A percentile compares a stretch with the other conserved stretches of the same genome.
These are phyloP conservation scores for Oxyura jamaicensis DNA, from an alignment of 2,113 vertebrate species.

Conservation along the genomic window DNA sequence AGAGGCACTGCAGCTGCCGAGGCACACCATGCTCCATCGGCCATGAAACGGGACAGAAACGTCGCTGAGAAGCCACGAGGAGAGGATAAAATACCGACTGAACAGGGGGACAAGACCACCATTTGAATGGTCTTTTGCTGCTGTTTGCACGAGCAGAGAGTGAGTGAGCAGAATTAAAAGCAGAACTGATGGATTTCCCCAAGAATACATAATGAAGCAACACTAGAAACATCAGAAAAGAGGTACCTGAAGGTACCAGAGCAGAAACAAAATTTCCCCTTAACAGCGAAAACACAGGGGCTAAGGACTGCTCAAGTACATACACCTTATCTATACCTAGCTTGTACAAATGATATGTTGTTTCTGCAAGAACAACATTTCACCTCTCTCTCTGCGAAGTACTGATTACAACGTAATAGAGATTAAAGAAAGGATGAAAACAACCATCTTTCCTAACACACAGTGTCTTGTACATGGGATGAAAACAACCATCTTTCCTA, in stretches of 20 bases:
- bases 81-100: neutral
- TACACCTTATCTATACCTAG: neutral
- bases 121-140: neutral
- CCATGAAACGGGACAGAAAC: conserved; percentile 13
- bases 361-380: neutral
- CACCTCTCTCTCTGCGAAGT: neutral
- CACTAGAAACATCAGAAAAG: neutral
- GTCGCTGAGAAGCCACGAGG: neutral
- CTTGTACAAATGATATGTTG: neutral
- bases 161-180: neutral
- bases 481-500: conserved; percentile 13
- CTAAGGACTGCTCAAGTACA: neutral
- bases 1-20: neutral
- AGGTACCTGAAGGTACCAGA: neutral
- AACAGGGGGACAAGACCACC: neutral
- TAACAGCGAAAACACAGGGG: neutral
- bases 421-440: conserved; percentile 6
- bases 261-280: neutral
- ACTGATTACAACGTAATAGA: neutral
- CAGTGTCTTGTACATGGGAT: neutral
- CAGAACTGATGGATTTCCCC: neutral
- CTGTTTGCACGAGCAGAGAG: neutral
- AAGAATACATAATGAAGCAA: neutral
- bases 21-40: conserved; percentile 10
- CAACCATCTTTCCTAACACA: conserved; percentile 6